Evolutionary conservation across 2,113 vertebrate genomes (phyloP).

Genomic region (Thymallus thymallus): DNA sequence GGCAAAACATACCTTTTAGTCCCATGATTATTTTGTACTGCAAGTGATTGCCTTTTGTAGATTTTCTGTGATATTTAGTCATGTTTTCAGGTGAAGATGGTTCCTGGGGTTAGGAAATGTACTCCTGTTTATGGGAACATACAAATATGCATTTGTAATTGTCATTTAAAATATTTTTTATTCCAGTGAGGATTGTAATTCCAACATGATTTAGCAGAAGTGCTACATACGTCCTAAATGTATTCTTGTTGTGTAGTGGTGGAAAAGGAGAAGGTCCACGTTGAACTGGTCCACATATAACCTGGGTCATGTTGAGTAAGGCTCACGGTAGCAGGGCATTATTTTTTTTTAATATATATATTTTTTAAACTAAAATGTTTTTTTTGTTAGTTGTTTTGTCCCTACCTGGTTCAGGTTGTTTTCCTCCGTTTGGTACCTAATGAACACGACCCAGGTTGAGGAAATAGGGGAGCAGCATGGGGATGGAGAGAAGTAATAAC

Average conservation of each 20-base stretch:
- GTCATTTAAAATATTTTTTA: conserved; percentile 1
- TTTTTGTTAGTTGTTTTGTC: too few species aligned
- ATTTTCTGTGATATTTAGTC: neutral
- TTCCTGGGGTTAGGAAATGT: neutral
- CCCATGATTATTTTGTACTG: neutral
- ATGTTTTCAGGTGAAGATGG: neutral
- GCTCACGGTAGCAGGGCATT: too few species aligned
- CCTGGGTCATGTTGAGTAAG: too few species aligned
- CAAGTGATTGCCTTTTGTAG: conserved; percentile 10
- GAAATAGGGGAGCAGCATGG: neutral
- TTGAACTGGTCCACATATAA: neutral
- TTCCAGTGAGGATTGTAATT: neutral
- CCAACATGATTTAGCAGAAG: neutral
- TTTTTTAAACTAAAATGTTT: too few species aligned
- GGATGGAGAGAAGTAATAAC: conserved; percentile 20
- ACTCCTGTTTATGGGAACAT: neutral
- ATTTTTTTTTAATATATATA: too few species aligned
- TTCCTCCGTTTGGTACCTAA: too few species aligned
- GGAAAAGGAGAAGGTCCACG: neutral
- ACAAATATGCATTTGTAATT: neutral
- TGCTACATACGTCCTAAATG: conserved; percentile 4
- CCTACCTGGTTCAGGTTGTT: too few species aligned
- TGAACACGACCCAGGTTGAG: neutral
- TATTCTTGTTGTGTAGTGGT: neutral
- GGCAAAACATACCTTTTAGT: neutral